Conservation (phyloP, 2,888 invertebrate genomes). For the Bruchidius siliquastri region DNA sequence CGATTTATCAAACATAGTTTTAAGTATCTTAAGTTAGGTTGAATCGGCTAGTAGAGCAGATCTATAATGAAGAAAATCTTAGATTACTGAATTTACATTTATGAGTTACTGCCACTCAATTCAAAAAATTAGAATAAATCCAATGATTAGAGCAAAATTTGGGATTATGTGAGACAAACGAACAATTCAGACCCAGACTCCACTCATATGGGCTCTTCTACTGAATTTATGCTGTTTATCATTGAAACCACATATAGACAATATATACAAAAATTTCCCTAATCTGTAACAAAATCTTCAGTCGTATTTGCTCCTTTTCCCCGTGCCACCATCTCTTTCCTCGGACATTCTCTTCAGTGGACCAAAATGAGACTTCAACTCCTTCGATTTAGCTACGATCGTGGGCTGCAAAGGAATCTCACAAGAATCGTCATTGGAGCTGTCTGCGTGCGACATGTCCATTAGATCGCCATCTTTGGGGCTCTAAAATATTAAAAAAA, state of each 20-base stretch:
- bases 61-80: too few species aligned
- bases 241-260: not conserved
- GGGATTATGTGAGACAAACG: too few species aligned
- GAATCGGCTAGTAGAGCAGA: too few species aligned
- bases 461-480: conserved; percentile 18
- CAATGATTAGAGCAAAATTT: too few species aligned
- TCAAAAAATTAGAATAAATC: too few species aligned
- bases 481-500: not conserved
- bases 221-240: not conserved
- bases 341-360: not conserved
- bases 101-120: too few species aligned
- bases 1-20: too few species aligned
- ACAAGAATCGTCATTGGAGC: conserved; percentile 39
- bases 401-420: conserved; percentile 45
- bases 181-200: not conserved
- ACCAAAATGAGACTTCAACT: conserved; percentile 10
- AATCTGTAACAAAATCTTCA: not conserved
- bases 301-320: not conserved
- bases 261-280: not conserved
- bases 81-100: too few species aligned
- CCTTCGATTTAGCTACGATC: conserved; percentile 32
- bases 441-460: conserved; percentile 25
- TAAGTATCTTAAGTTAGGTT: too few species aligned
- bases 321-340: not conserved
- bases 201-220: not conserved